Base-by-base conservation (phyloP, 35 echinoderm and acorn worm species). In the Lytechinus pictus region DNA sequence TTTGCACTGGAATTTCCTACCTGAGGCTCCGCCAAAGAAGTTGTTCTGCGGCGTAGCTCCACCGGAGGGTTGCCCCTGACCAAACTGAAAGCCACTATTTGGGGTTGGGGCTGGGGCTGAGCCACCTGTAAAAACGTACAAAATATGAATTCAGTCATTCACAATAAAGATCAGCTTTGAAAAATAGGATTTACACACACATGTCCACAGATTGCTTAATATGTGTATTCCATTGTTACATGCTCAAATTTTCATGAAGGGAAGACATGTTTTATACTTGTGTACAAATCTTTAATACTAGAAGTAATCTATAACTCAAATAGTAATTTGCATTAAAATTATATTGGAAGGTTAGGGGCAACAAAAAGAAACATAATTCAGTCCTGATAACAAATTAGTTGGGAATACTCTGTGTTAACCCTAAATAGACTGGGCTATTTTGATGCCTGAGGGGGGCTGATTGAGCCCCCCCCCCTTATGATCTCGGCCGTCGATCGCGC, bases 1-100 rank as follows among this genome's bases (percentile, higher is more conserved):
- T n/a, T n/a, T n/a, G n/a, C n/a, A n/a, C n/a, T n/a, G n/a, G n/a
- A 16, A 89, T 89, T 53, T 13, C 87, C 52, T 90, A 90, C 88
- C 88, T 6, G 88, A 0, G 24, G 88, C 29, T 90, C 88, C 88
- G 9, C 29, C 28, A 33, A 90, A 90, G 88, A 90, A 90, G 88
- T 54, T 54, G 9, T 28, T 5, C 88, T 90, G 88, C 4, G 11
- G 10, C 11, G 28, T 33, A 54, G 88, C 88, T 54, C 88, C 88
- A 52, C 29, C 27, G 9, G 88, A 13, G 4, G 88, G 88, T 16
- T 90, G 88, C 9, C 28, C 52, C 27, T 90, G 88, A 16, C 88
- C 88, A 54, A 90, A 90, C 28, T 44, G 88, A 27, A 90, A 90
- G 88, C 88, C 88, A 52, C 13, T 52, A 33, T 54, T 90, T 12